These are phyloP conservation scores for Scaeva pyrastri DNA, from an alignment of 2,888 invertebrate genomes.

Conservation along the genomic window DNA sequence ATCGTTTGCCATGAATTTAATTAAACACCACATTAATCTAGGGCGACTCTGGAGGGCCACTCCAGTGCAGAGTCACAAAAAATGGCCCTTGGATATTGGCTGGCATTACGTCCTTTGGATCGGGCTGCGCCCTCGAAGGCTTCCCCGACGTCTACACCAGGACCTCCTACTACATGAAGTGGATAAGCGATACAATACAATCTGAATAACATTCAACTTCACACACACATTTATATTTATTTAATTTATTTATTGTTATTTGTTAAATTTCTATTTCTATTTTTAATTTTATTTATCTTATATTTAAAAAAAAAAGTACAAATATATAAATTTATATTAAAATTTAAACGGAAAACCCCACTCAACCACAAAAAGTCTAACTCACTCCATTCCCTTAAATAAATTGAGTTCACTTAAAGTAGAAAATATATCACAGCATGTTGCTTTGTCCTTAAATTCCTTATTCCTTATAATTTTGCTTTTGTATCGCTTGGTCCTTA, in stretches of 20 bases:
- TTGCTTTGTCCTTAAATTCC: slow-evolving; percentile 65
- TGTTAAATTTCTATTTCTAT: slow-evolving; percentile 63
- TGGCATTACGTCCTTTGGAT: slow-evolving; percentile 96
- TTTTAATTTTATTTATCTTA: slow-evolving; percentile 36
- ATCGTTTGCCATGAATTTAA: slow-evolving; percentile 59
- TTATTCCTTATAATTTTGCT: slow-evolving; percentile 25
- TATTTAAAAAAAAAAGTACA: slow-evolving; percentile 17
- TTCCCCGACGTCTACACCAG: slow-evolving; percentile 95
- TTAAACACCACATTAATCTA: slow-evolving; percentile 81
- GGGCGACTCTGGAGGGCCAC: slow-evolving; percentile 96
- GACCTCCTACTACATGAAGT: slow-evolving; percentile 92
- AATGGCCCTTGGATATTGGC: slow-evolving; percentile 95
- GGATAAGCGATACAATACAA: slow-evolving; percentile 87
- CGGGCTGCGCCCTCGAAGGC: slow-evolving; percentile 94
- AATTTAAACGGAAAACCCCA: slow-evolving; percentile 56
- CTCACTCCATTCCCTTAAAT: slow-evolving; percentile 58
- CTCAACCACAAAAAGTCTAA: slow-evolving; percentile 63
- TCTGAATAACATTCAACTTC: slow-evolving; percentile 51
- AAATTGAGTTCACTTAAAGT: slow-evolving; percentile 64
- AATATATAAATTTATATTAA: slow-evolving; percentile 16
- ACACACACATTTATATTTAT: not conserved
- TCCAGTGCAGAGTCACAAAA: slow-evolving; percentile 90
- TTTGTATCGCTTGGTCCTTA: slow-evolving; percentile 16
- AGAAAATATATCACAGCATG: slow-evolving; percentile 72
- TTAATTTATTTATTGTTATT: slow-evolving; percentile 63